phyloP scores from a whole-genome alignment of 2,797 vertebrate genomes.

The Danio aesculapii region DNA sequence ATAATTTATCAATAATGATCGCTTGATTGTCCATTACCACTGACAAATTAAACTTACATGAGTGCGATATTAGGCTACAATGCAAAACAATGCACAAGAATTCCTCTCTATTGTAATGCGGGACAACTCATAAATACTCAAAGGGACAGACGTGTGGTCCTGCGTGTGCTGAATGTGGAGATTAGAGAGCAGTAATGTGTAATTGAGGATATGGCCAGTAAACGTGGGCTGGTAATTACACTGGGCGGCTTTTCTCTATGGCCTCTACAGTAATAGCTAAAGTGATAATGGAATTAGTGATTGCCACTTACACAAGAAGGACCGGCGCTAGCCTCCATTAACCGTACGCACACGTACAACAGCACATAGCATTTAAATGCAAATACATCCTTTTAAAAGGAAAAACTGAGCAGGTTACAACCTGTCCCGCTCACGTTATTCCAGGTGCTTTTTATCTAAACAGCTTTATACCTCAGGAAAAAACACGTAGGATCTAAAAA shows the following conservation, averaged over 20 bases:
- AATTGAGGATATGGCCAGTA: slow-evolving; percentile 56
- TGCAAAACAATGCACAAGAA: not conserved
- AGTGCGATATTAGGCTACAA: not conserved
- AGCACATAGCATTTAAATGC: slow-evolving; percentile 68
- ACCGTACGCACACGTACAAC: slow-evolving; percentile 17
- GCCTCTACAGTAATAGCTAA: slow-evolving; percentile 53
- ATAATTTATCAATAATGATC: not conserved
- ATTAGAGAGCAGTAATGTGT: slow-evolving; percentile 49
- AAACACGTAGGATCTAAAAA: not conserved
- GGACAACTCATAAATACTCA: slow-evolving; percentile 21
- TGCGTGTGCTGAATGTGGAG: slow-evolving; percentile 32
- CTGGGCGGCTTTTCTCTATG: slow-evolving; percentile 52
- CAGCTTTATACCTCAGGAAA: slow-evolving; percentile 2
- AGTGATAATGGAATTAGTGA: slow-evolving; percentile 62
- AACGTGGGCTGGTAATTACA: slow-evolving; percentile 58
- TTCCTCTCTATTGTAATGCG: slow-evolving; percentile 2
- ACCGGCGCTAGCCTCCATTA: slow-evolving; percentile 39
- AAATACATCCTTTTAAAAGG: slow-evolving; percentile 68
- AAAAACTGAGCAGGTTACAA: slow-evolving; percentile 63
- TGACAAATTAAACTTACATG: not conserved
- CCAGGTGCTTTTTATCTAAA: not conserved
- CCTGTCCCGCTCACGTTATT: slow-evolving; percentile 30
- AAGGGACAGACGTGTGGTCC: slow-evolving; percentile 1
- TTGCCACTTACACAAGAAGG: slow-evolving; percentile 51
- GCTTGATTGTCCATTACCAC: not conserved